Percentiles rank a stretch among this genome's conserved stretches.
phyloP scores from a whole-genome alignment of 2,797 vertebrate species.

The Buceros bicornis region DNA sequence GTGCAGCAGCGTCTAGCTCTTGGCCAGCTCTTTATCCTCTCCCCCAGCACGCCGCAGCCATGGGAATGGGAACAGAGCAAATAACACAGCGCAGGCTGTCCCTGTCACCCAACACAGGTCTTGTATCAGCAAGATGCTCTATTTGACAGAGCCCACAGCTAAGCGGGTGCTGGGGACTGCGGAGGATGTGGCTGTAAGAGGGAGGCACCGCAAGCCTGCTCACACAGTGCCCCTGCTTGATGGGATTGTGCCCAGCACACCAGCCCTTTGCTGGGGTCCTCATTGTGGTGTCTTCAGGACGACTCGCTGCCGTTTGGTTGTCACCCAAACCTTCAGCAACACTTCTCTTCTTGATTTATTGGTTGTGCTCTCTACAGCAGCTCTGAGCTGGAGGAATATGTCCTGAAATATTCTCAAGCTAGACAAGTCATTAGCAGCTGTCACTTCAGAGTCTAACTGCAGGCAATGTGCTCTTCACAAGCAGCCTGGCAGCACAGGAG shows the following conservation, averaged over 20 bases:
- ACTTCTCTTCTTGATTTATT: neutral
- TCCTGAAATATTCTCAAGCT: neutral
- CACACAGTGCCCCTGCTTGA: rapidly evolving
- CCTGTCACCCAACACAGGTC: neutral
- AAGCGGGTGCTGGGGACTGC: neutral
- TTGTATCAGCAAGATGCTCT: neutral
- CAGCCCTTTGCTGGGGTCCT: neutral
- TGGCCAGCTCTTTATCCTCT: neutral
- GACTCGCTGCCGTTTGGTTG: neutral
- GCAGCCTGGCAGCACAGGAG: neutral
- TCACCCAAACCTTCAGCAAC: neutral
- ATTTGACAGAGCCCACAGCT: neutral
- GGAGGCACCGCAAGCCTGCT: neutral
- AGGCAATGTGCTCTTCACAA: neutral
- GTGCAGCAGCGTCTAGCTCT: neutral
- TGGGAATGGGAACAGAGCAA: neutral
- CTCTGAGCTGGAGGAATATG: neutral
- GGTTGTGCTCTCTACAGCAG: neutral
- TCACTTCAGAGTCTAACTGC: neutral
- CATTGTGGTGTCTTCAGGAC: neutral
- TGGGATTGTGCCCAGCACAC: rapidly evolving
- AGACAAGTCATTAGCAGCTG: slow-evolving; percentile 28
- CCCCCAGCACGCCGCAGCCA: rapidly evolving
- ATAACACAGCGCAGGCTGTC: neutral
- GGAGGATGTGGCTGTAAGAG: neutral